Evolutionary conservation across 2,113 vertebrate species (phyloP), one percentile per base, ranked within the genome.

Genomic region (Bolborhynchus lineola): DNA sequence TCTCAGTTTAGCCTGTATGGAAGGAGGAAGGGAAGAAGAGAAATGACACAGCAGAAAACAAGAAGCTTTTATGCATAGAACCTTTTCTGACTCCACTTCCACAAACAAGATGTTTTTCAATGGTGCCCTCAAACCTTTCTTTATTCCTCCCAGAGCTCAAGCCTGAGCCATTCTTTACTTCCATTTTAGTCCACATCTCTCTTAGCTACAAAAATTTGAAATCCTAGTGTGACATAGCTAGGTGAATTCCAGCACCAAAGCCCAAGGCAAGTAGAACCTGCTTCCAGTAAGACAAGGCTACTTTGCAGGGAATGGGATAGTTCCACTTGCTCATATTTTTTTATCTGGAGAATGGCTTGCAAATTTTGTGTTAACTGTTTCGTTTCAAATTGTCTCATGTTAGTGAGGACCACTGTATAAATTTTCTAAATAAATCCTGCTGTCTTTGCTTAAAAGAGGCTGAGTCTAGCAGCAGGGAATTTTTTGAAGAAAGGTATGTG

Each of bases 401-500:
- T 92, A 7, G 59, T 82, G 60, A 89, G 90, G 92, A 87, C 33
- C n/a, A 41, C 33, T 42, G 62, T 90, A 15, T 72, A 52, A 55
- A 79, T 69, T 70, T 91, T 84, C 82, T 35, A 44, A 52, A 53
- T n/a, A 8, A 67, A 35, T 81, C 26, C 52, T 25, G 35, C 35
- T 24, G 47, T 29, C 64, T n/a, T 33, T 83, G 39, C 80, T 88
- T 90, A 35, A 70, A 88, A 76, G 69, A 35, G 49, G 64, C 28
- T 50, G 60, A 49, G 26, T 47, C 37, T 55, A 57, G 35, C 84
- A 93, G 88, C 85, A 42, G 90, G 88, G 63, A 1, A 3, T 41
- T 92, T 95, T 95, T 65, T 86, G 92, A 90, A 70, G 71, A 28
- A 63, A 93, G 71, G 59, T 55, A 42, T 5, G 12, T 1, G 29